phyloP scores from a whole-genome alignment of 2,113 vertebrate species.

The Gambusia holbrooki region DNA sequence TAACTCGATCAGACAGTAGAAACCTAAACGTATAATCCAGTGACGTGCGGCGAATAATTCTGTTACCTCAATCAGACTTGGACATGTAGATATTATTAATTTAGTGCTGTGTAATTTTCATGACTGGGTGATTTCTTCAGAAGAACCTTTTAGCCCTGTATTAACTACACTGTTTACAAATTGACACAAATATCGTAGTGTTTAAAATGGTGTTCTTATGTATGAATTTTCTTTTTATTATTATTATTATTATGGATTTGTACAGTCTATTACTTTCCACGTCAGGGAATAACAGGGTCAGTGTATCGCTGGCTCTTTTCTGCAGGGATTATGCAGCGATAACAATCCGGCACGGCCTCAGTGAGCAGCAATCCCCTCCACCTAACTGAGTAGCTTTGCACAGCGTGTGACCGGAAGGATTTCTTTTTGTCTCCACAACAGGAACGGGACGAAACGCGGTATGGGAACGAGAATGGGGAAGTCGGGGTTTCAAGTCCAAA shows the following conservation, averaged over 20 bases:
- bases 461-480: conserved; percentile 68
- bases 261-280: conserved; percentile 17
- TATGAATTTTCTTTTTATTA: background rate
- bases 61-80: too few species aligned
- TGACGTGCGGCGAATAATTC: too few species aligned
- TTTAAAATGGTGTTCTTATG: background rate
- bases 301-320: conserved; percentile 51
- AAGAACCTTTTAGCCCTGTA: background rate
- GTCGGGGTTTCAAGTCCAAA: conserved; percentile 58
- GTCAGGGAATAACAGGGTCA: conserved; percentile 23
- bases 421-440: conserved; percentile 65
- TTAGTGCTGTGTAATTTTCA: background rate
- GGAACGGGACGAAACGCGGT: conserved; percentile 54
- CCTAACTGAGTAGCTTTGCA: conserved; percentile 57
- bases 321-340: conserved; percentile 67
- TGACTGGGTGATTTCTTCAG: background rate
- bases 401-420: conserved; percentile 78
- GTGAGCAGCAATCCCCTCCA: conserved; percentile 49
- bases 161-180: too few species aligned
- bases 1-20: too few species aligned
- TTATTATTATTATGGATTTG: background rate
- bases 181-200: background rate
- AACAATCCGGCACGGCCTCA: conserved; percentile 60
- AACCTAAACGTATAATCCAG: too few species aligned
- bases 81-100: too few species aligned